Evolutionary conservation across 92 coral and sea anemone species (phyloP).

Genomic region (Anthopleura xanthogrammica): DNA sequence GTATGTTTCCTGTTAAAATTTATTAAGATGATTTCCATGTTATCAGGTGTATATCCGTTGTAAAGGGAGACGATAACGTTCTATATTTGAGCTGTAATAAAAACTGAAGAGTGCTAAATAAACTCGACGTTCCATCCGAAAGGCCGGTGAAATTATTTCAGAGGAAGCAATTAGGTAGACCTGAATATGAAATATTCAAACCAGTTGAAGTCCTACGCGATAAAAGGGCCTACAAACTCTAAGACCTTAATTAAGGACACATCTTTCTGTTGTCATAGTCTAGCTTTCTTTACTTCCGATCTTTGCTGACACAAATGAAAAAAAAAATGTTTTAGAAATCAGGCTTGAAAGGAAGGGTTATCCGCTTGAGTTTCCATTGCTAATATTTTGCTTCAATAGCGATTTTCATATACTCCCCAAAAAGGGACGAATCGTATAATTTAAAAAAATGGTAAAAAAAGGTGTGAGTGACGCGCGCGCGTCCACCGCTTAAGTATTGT

Average conservation of each 20-base stretch:
- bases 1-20: constrained; percentile 80
- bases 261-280: constrained; percentile 36
- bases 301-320: constrained; percentile 46
- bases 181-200: constrained; percentile 67
- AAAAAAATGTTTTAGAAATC: constrained; percentile 29
- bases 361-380: constrained; percentile 62
- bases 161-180: constrained; percentile 75
- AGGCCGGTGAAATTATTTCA: constrained; percentile 78
- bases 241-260: constrained; percentile 61
- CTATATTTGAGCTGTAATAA: constrained; percentile 83
- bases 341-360: constrained; percentile 37
- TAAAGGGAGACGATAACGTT: constrained; percentile 52
- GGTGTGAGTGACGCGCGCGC: constrained; percentile 15
- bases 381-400: constrained; percentile 31
- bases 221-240: constrained; percentile 36
- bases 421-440: background rate
- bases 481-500: constrained; percentile 27
- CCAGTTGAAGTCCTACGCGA: constrained; percentile 38
- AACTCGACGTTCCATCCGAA: constrained; percentile 75
- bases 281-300: constrained; percentile 69
- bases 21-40: constrained; percentile 75
- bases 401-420: background rate
- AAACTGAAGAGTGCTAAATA: constrained; percentile 82
- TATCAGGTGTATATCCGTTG: constrained; percentile 83
- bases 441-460: background rate